These are phyloP conservation scores for Cheiracanthium punctorium DNA, from an alignment of 2,888 invertebrate genomes.

Conservation along the genomic window DNA sequence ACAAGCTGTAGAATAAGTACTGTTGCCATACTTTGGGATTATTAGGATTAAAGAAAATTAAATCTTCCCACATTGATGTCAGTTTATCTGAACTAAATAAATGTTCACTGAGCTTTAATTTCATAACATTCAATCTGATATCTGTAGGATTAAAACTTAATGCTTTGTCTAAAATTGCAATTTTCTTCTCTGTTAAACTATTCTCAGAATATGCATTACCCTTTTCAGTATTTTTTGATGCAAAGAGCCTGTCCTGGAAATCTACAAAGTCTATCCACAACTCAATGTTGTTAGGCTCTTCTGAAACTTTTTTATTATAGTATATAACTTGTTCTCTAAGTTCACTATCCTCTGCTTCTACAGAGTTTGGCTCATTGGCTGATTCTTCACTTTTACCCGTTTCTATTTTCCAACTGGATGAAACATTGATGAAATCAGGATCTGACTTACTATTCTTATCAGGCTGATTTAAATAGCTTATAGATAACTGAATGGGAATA, in stretches of 20 bases:
- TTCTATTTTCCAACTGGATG: conserved; percentile 45
- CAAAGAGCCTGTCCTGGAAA: conserved; percentile 76
- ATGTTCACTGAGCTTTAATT: conserved; percentile 75
- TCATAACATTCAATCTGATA: conserved; percentile 75
- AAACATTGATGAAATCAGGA: conserved; percentile 48
- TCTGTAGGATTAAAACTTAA: conserved; percentile 75
- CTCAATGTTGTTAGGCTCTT: conserved; percentile 75
- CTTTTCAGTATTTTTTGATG: neutral
- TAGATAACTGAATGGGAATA: conserved; percentile 19
- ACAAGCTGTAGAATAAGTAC: conserved; percentile 76
- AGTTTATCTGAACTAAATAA: conserved; percentile 75
- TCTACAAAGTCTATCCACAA: conserved; percentile 77
- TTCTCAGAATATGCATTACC: neutral
- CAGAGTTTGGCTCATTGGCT: neutral
- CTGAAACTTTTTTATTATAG: conserved; percentile 75
- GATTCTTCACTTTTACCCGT: conserved; percentile 19
- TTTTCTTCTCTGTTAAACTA: conserved; percentile 76
- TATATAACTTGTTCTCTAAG: conserved; percentile 32
- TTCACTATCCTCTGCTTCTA: neutral
- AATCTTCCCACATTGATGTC: conserved; percentile 76
- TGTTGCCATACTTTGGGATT: conserved; percentile 76
- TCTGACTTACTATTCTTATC: neutral
- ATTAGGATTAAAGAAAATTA: conserved; percentile 76
- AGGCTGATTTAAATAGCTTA: neutral
- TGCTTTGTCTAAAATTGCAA: conserved; percentile 77